Evolutionary conservation across 2,888 invertebrate genomes (phyloP).

Genomic region (Chymomyza amoena): DNA sequence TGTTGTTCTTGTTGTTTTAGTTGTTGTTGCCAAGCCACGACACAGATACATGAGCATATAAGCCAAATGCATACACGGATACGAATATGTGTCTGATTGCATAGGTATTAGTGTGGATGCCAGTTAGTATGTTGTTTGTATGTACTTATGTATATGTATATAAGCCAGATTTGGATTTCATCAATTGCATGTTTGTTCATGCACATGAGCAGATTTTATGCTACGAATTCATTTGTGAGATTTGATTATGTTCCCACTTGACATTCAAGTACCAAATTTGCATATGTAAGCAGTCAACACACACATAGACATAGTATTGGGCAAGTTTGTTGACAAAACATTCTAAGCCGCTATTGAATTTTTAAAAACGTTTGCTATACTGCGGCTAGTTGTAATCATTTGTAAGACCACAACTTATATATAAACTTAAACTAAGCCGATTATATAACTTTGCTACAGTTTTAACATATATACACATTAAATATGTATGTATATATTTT

Average conservation of each 20-base stretch:
- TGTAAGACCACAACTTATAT: constrained; percentile 25
- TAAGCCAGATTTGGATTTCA: background rate
- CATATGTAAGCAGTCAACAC: constrained; percentile 3
- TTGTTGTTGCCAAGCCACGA: background rate
- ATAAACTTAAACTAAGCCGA: constrained; percentile 46
- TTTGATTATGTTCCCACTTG: constrained; percentile 49
- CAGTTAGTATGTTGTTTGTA: background rate
- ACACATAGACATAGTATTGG: constrained; percentile 14
- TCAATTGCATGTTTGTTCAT: constrained; percentile 35
- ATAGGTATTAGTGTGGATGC: background rate
- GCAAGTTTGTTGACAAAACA: constrained; percentile 36
- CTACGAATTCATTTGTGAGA: constrained; percentile 53
- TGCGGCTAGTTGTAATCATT: constrained; percentile 33
- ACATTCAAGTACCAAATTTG: constrained; percentile 1
- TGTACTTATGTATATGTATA: background rate
- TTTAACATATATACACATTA: background rate
- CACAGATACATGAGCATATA: background rate
- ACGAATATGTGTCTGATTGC: background rate
- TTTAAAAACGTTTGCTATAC: constrained; percentile 25
- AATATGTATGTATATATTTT: background rate
- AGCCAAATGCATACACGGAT: background rate
- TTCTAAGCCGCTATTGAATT: constrained; percentile 47
- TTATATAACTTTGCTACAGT: constrained; percentile 22
- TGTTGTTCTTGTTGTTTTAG: constrained; percentile 7
- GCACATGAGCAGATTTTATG: constrained; percentile 53